Evolutionary conservation across 2,113 vertebrate genomes (phyloP).

Genomic region (Suricata suricatta): DNA sequence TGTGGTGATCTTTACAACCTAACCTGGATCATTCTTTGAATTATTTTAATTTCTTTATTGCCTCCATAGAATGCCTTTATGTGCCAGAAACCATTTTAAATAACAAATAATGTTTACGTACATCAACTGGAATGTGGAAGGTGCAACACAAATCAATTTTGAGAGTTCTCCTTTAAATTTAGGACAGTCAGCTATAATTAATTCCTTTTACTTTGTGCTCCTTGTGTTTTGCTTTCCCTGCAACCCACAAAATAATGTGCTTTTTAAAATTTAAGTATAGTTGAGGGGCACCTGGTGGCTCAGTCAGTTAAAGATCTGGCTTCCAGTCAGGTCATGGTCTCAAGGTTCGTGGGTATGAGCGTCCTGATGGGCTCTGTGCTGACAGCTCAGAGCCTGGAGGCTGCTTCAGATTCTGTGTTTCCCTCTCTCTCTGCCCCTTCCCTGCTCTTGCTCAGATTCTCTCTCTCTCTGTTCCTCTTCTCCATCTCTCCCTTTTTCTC

Average conservation of each 20-base stretch:
- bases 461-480: no score
- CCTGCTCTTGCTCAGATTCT: no score
- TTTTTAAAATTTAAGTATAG: not conserved
- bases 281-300: not conserved
- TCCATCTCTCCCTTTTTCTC: no score
- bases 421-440: no score
- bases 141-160: not conserved
- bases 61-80: not conserved
- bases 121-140: not conserved
- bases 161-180: not conserved
- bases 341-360: no score
- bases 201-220: not conserved
- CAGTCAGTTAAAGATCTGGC: no score
- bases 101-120: not conserved
- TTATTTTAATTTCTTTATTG: slow-evolving; percentile 9
- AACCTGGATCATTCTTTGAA: not conserved
- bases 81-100: not conserved
- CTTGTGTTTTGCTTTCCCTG: not conserved
- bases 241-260: not conserved
- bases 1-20: not conserved
- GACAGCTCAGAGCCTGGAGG: no score
- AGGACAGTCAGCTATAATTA: not conserved
- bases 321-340: no score
- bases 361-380: no score
- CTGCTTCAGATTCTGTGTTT: no score